phyloP scores from a whole-genome alignment of 1,140 invertebrate species.

The Drosophila grimshawi region DNA sequence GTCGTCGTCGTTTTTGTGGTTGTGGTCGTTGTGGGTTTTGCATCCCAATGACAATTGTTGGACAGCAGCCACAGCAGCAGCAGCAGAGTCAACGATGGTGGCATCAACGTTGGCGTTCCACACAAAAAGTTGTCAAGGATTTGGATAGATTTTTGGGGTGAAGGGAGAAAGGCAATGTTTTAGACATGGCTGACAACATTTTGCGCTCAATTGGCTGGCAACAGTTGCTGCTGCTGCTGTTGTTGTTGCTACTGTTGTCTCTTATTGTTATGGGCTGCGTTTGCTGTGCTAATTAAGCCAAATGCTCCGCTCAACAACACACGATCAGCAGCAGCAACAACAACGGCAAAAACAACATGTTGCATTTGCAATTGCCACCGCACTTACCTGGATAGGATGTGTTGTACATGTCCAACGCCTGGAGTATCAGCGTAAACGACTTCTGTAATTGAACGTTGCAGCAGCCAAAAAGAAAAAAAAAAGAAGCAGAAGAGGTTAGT shows the following conservation, averaged over 20 bases:
- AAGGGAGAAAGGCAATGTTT: slow-evolving; percentile 39
- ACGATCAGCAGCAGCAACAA: slow-evolving; percentile 43
- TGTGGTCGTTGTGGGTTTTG: slow-evolving; percentile 27
- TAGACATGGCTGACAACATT: slow-evolving; percentile 76
- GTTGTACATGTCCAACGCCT: slow-evolving; percentile 93
- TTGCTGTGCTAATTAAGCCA: slow-evolving; percentile 74
- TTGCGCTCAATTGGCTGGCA: slow-evolving; percentile 44
- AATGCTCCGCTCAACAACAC: slow-evolving; percentile 61
- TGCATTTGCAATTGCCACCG: slow-evolving; percentile 68
- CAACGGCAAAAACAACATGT: slow-evolving; percentile 18
- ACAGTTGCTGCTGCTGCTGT: slow-evolving; percentile 37
- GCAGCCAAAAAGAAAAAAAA: slow-evolving; percentile 29
- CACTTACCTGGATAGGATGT: slow-evolving; percentile 88
- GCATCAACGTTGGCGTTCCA: slow-evolving; percentile 80
- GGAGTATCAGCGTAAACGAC: slow-evolving; percentile 95
- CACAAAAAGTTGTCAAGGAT: slow-evolving; percentile 44
- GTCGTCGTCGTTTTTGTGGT: slow-evolving; percentile 7
- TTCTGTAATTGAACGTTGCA: slow-evolving; percentile 87
- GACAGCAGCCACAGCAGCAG: slow-evolving; percentile 24
- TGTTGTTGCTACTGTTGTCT: slow-evolving; percentile 25
- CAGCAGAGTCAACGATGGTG: slow-evolving; percentile 57
- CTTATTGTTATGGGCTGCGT: slow-evolving; percentile 55
- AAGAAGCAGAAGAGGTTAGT: background rate
- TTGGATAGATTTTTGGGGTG: slow-evolving; percentile 9
- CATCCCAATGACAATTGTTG: slow-evolving; percentile 70